These are phyloP conservation scores for Dendrolimus houi DNA, from an alignment of 2,888 invertebrate species.

Conservation along the genomic window DNA sequence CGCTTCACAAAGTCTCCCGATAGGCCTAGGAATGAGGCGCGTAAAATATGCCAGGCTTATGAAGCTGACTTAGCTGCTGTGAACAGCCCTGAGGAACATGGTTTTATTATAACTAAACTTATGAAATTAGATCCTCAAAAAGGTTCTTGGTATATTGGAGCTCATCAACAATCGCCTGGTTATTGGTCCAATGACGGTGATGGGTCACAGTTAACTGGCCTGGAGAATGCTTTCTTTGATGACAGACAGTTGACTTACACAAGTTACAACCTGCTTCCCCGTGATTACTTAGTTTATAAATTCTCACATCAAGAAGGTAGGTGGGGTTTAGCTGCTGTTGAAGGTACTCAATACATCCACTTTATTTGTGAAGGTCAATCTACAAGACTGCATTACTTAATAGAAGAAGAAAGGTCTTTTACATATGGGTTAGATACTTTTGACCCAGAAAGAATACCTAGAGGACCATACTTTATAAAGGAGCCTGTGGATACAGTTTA, in stretches of 20 bases:
- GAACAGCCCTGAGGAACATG: constrained; percentile 89
- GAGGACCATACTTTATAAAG: constrained; percentile 92
- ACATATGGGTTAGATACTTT: constrained; percentile 90
- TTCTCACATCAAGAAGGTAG: constrained; percentile 82
- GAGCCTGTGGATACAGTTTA: constrained; percentile 90
- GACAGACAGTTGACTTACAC: constrained; percentile 60
- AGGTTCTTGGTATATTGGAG: constrained; percentile 90
- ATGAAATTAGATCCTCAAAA: constrained; percentile 90
- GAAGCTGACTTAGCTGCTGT: constrained; percentile 88
- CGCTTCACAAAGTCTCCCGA: constrained; percentile 92
- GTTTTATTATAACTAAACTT: constrained; percentile 89
- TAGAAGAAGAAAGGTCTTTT: constrained; percentile 85
- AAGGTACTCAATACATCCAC: constrained; percentile 84
- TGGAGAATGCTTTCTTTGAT: constrained; percentile 89
- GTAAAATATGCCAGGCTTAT: constrained; percentile 88
- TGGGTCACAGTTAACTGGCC: constrained; percentile 83
- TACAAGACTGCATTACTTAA: constrained; percentile 81
- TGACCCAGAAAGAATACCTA: constrained; percentile 87
- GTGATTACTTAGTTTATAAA: constrained; percentile 87
- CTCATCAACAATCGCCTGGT: constrained; percentile 83
- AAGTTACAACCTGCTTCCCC: constrained; percentile 71
- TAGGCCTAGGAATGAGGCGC: constrained; percentile 86
- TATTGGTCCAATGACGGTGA: constrained; percentile 91
- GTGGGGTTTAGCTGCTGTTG: constrained; percentile 90
- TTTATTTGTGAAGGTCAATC: constrained; percentile 94